Conservation (phyloP, 1,140 invertebrate genomes). For the Zaprionus ornatus region DNA sequence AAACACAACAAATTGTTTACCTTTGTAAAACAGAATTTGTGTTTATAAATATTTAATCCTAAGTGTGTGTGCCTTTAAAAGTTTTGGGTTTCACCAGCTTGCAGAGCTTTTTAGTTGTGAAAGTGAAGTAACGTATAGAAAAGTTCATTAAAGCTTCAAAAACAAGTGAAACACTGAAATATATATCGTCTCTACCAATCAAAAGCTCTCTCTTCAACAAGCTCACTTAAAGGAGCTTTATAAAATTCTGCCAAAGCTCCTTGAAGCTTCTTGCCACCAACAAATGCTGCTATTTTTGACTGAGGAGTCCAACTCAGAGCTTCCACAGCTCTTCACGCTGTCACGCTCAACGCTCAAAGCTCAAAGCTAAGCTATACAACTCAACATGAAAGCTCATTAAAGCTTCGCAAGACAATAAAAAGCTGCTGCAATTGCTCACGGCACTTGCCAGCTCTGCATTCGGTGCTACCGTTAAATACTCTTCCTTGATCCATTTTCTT, state of each 20-base stretch:
- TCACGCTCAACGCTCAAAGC: too few species aligned
- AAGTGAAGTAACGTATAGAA: not conserved
- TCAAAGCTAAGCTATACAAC: too few species aligned
- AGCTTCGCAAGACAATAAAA: not conserved
- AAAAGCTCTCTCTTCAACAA: too few species aligned
- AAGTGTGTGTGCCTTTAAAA: not conserved
- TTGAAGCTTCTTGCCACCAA: too few species aligned
- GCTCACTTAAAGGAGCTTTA: not conserved
- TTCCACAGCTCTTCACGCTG: too few species aligned
- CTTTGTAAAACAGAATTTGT: conserved; percentile 2
- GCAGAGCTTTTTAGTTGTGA: not conserved
- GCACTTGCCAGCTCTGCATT: not conserved
- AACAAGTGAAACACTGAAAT: too few species aligned
- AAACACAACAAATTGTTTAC: not conserved
- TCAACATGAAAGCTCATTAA: not conserved
- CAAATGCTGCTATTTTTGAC: too few species aligned
- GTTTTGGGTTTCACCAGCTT: not conserved
- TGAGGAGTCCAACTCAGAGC: too few species aligned
- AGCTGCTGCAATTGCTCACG: too few species aligned
- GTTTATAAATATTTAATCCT: conserved; percentile 13
- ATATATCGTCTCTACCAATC: too few species aligned
- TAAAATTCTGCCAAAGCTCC: not conserved
- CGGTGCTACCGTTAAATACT: not conserved
- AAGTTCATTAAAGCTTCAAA: not conserved
- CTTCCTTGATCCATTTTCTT: conserved; percentile 3